These are phyloP conservation scores for Caenorhabditis sulstoni DNA, from an alignment of 2,888 invertebrate species.

Conservation along the genomic window DNA sequence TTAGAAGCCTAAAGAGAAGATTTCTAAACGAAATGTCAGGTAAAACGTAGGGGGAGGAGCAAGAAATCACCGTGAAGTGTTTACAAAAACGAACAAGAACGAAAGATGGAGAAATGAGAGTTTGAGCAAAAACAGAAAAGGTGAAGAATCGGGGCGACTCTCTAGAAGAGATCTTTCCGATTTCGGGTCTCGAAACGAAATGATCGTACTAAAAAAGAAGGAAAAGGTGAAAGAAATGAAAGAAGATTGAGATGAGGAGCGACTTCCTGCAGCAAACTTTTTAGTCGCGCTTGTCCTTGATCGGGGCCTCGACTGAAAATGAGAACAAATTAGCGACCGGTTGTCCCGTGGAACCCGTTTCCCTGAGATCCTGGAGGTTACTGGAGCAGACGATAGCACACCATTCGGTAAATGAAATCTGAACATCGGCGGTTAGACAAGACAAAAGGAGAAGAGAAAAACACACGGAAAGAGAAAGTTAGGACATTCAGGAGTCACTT, in stretches of 20 bases:
- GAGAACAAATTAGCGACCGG: not conserved
- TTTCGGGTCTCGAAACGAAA: slow-evolving; percentile 56
- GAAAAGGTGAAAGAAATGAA: slow-evolving; percentile 32
- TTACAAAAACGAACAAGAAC: not conserved
- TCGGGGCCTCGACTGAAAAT: slow-evolving; percentile 49
- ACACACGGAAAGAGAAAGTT: slow-evolving; percentile 38
- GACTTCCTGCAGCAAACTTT: slow-evolving; percentile 26
- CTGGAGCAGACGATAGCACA: slow-evolving; percentile 35
- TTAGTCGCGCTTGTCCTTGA: slow-evolving; percentile 53
- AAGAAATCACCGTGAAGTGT: not conserved
- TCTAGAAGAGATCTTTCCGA: slow-evolving; percentile 58
- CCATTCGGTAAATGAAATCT: slow-evolving; percentile 55
- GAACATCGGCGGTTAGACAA: slow-evolving; percentile 33
- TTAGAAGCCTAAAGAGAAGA: slow-evolving; percentile 42
- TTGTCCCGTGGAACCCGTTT: not conserved
- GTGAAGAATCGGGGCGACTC: slow-evolving; percentile 20
- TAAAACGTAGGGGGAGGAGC: not conserved
- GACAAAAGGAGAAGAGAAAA: not conserved
- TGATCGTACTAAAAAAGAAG: slow-evolving; percentile 46
- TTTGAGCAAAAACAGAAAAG: slow-evolving; percentile 45
- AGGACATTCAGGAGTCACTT: slow-evolving; percentile 34
- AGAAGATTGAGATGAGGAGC: slow-evolving; percentile 50
- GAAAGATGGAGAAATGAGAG: not conserved
- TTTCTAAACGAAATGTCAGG: slow-evolving; percentile 20
- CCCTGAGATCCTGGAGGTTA: slow-evolving; percentile 21